Evolutionary conservation across 2,797 vertebrate genomes (phyloP).

Genomic region (Hemitrygon akajei): DNA sequence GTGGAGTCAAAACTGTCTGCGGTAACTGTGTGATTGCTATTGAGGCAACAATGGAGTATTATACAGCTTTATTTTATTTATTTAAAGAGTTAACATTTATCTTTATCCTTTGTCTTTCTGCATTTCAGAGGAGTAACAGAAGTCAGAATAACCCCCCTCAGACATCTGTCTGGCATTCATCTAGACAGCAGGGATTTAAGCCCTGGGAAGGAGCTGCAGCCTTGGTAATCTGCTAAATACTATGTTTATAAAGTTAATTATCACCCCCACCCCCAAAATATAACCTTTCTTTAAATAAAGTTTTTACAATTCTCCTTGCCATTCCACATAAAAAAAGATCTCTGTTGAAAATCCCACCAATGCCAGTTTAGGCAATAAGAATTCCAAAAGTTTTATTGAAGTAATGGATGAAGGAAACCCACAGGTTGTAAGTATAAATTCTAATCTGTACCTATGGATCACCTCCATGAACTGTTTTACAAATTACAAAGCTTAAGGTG

Average conservation of each 20-base stretch:
- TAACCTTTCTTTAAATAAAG: too few species aligned
- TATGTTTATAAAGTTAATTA: not conserved
- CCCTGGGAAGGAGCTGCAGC: slow-evolving; percentile 44
- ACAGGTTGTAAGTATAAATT: not conserved
- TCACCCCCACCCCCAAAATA: too few species aligned
- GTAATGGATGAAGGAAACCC: not conserved
- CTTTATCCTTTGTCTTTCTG: slow-evolving; percentile 38
- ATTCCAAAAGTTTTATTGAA: not conserved
- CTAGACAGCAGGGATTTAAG: slow-evolving; percentile 40
- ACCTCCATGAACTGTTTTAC: not conserved
- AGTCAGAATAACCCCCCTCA: slow-evolving; percentile 30
- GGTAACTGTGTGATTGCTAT: slow-evolving; percentile 12
- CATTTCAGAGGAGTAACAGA: slow-evolving; percentile 40
- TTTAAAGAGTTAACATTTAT: slow-evolving; percentile 30
- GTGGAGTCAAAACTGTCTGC: slow-evolving; percentile 46
- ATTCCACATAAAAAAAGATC: too few species aligned
- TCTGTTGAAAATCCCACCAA: too few species aligned
- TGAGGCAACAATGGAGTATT: slow-evolving; percentile 43
- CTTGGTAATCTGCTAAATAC: slow-evolving; percentile 41
- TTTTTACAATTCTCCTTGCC: too few species aligned
- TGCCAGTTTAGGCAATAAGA: too few species aligned
- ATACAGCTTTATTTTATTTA: not conserved
- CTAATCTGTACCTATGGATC: not conserved
- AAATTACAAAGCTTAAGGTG: not conserved
- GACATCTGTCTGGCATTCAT: slow-evolving; percentile 38